These are phyloP conservation scores for Phenganax subtilis DNA, from an alignment of 92 coral and sea anemone genomes.

Conservation along the genomic window DNA sequence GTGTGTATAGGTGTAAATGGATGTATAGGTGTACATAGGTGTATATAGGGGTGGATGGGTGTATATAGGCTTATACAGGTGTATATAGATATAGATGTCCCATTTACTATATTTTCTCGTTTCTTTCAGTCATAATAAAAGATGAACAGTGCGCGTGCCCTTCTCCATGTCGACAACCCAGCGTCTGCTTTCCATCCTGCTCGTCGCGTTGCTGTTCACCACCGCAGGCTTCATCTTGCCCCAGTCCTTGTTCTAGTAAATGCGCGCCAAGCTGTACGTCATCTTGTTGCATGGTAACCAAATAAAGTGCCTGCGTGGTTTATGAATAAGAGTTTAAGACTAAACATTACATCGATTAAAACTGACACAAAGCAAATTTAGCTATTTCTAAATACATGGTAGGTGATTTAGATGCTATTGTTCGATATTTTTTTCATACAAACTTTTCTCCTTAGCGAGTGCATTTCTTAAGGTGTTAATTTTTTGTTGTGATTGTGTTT, in stretches of 20 bases:
- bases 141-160: background rate
- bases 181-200: background rate
- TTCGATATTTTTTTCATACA: no score
- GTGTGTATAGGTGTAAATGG: no score
- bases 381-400: background rate
- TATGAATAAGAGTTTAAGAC: background rate
- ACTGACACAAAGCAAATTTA: background rate
- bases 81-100: no score
- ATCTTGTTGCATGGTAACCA: background rate
- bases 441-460: no score
- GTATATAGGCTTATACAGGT: no score
- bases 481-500: no score
- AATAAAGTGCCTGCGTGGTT: background rate
- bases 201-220: background rate
- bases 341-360: background rate
- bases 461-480: no score
- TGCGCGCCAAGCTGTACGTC: conserved; percentile 12
- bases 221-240: background rate
- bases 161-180: conserved; percentile 7
- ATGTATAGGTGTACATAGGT: no score
- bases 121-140: background rate
- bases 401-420: no score
- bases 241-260: conserved; percentile 2
- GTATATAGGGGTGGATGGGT: no score
- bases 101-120: background rate